These are phyloP conservation scores for Eubasilissa regina DNA, from an alignment of 1,140 invertebrate species.

Conservation along the genomic window DNA sequence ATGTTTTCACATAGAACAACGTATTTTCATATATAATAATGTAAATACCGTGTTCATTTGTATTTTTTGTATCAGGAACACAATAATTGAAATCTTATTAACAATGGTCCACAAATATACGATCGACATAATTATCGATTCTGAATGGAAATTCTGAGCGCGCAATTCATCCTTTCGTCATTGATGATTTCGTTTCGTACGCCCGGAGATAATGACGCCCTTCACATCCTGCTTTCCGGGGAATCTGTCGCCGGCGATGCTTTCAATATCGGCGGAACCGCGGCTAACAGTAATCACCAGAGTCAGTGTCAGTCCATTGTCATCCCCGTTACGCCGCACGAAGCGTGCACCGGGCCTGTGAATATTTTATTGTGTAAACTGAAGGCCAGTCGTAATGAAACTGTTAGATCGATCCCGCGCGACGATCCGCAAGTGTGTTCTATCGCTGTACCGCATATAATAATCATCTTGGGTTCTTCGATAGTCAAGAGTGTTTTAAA, in stretches of 20 bases:
- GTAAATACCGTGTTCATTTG: too few relatives aligned
- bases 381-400: background rate
- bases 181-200: slow-evolving; percentile 23
- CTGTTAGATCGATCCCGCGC: background rate
- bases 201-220: slow-evolving; percentile 24
- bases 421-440: background rate
- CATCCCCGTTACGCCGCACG: background rate
- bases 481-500: slow-evolving; percentile 13
- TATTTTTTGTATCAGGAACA: too few relatives aligned
- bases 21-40: too few relatives aligned
- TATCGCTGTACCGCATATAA: background rate
- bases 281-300: slow-evolving; percentile 22
- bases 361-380: background rate
- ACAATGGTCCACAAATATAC: too few relatives aligned
- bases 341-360: too few relatives aligned
- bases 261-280: slow-evolving; percentile 10
- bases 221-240: background rate
- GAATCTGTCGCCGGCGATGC: background rate
- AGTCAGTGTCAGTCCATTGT: slow-evolving; percentile 39
- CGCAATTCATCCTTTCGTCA: background rate
- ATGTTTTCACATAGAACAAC: too few relatives aligned
- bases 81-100: too few relatives aligned
- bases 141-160: background rate
- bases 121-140: background rate
- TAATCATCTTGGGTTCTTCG: slow-evolving; percentile 12